phyloP scores from a whole-genome alignment of 2,888 invertebrate species.

The Sympetrum striolatum region DNA sequence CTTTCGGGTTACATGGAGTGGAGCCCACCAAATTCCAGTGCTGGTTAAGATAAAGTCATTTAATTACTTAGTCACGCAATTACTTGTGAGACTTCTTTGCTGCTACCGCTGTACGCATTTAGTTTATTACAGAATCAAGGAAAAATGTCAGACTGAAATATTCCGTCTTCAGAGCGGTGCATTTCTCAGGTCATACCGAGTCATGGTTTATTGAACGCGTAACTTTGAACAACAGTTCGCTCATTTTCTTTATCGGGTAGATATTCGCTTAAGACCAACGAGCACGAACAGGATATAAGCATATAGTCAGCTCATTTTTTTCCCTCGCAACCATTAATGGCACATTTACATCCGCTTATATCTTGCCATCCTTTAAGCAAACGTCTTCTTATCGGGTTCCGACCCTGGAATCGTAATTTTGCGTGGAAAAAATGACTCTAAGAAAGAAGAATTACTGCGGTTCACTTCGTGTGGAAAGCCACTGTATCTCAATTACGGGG shows the following conservation, averaged over 20 bases:
- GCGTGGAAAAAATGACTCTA: neutral
- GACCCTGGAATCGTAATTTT: neutral
- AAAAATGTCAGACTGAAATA: no score
- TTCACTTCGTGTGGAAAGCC: neutral
- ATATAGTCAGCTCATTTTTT: neutral
- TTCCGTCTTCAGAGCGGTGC: no score
- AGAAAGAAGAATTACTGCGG: neutral
- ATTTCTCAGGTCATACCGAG: no score
- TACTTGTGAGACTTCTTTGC: no score
- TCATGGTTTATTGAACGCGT: no score
- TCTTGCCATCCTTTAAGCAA: neutral
- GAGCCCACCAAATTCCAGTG: no score
- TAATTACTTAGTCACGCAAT: no score
- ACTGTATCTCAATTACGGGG: neutral
- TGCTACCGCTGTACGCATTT: no score
- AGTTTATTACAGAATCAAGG: no score
- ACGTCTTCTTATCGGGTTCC: neutral
- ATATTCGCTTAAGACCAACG: neutral
- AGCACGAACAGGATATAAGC: neutral
- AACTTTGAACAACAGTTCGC: neutral
- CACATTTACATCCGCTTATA: neutral
- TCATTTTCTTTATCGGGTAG: neutral
- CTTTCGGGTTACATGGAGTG: no score
- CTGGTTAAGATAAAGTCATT: no score
- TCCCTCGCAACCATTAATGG: neutral